phyloP scores from a whole-genome alignment of 1,140 invertebrate genomes.

The Pomphorhynchus laevis region DNA sequence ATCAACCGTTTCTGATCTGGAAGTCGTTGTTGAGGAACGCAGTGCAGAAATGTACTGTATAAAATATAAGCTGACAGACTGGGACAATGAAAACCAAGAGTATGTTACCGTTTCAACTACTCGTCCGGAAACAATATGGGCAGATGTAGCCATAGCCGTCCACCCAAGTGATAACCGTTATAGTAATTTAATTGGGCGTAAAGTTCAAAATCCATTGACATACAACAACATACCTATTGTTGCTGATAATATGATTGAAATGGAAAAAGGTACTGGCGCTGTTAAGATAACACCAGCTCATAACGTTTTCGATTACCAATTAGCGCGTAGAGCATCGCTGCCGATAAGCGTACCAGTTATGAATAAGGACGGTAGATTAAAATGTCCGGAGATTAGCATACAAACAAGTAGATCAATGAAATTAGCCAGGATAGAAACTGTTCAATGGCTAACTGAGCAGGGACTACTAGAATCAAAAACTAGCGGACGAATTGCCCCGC shows the following conservation, averaged over 20 bases:
- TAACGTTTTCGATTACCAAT: slow-evolving; percentile 10
- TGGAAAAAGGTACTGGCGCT: slow-evolving; percentile 7
- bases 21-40: slow-evolving; percentile 13
- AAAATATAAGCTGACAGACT: slow-evolving; percentile 3
- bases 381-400: neutral
- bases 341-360: slow-evolving; percentile 5
- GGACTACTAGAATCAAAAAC: slow-evolving; percentile 11
- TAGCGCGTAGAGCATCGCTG: slow-evolving; percentile 3
- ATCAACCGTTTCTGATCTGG: slow-evolving; percentile 16
- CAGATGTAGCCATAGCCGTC: slow-evolving; percentile 12
- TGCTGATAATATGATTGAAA: slow-evolving; percentile 7
- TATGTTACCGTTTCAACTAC: slow-evolving; percentile 12
- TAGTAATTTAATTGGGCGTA: slow-evolving; percentile 4
- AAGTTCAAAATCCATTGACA: slow-evolving; percentile 5
- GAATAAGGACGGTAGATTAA: slow-evolving; percentile 4
- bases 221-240: slow-evolving; percentile 5
- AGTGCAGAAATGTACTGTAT: neutral
- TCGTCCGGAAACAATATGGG: slow-evolving; percentile 11
- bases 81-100: slow-evolving; percentile 11
- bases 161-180: slow-evolving; percentile 11
- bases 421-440: neutral
- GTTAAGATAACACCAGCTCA: slow-evolving; percentile 11
- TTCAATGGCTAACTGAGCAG: neutral
- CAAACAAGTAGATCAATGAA: too few species aligned
- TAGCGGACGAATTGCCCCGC: slow-evolving; percentile 5